These are phyloP conservation scores for Rhingia campestris DNA, from an alignment of 2,888 invertebrate genomes.

Conservation along the genomic window DNA sequence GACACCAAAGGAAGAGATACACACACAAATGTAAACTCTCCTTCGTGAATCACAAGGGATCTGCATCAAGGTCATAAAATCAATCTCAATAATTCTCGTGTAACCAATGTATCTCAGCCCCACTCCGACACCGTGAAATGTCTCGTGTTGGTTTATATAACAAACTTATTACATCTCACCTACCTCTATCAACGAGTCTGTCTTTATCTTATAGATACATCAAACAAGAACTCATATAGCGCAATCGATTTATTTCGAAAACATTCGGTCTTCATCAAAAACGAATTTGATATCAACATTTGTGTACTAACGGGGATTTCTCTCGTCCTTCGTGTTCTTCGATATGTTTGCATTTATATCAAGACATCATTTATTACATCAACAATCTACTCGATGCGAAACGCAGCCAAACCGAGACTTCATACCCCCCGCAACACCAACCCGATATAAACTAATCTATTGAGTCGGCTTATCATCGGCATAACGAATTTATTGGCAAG, in stretches of 20 bases:
- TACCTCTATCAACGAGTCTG: no score
- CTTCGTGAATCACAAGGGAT: no score
- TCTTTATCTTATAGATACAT: no score
- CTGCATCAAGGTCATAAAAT: no score
- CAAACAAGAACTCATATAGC: no score
- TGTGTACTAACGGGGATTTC: conserved; percentile 42
- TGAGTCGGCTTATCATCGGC: conserved; percentile 60
- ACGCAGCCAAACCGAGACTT: conserved; percentile 4
- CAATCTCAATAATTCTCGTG: no score
- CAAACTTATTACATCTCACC: no score
- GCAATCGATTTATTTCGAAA: conserved; percentile 22
- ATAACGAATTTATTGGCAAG: conserved; percentile 62
- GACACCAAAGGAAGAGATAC: no score
- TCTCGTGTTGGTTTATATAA: no score
- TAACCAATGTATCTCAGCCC: no score
- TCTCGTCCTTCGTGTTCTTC: background rate
- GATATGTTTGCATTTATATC: background rate
- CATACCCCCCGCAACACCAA: conserved; percentile 24
- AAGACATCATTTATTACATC: conserved; percentile 41
- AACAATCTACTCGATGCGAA: conserved; percentile 19
- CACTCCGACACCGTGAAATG: no score
- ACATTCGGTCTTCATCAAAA: conserved; percentile 47
- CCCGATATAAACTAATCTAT: conserved; percentile 34
- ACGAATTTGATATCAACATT: conserved; percentile 40
- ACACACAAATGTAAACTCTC: no score